A percentile compares a stretch with the other conserved stretches of the same genome.
Conservation (phyloP, 2,797 vertebrate species). For the Fistularia commersonii region DNA sequence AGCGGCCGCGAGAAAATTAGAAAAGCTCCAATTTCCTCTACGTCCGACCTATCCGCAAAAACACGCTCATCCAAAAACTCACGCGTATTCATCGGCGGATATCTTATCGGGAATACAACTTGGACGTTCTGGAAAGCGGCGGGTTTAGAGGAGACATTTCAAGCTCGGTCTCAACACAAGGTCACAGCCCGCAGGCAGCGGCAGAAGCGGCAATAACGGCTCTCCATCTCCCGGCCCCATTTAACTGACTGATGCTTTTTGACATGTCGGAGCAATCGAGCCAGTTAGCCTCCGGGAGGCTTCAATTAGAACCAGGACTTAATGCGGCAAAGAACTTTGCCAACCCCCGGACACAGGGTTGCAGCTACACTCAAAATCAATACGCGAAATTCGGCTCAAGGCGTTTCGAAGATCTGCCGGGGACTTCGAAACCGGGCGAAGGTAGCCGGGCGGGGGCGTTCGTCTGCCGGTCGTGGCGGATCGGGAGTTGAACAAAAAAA, state of each 20-base stretch:
- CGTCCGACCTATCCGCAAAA: background rate
- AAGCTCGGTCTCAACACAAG: conserved; percentile 64
- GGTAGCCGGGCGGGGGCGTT: too few relatives aligned
- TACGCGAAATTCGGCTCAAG: conserved; percentile 49
- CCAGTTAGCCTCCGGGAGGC: conserved; percentile 70
- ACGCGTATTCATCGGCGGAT: conserved; percentile 1
- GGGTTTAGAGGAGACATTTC: conserved; percentile 49
- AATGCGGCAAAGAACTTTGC: conserved; percentile 68
- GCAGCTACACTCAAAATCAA: conserved; percentile 57
- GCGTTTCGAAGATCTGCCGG: background rate
- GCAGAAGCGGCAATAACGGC: conserved; percentile 57
- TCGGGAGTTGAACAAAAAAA: too few relatives aligned
- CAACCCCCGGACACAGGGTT: conserved; percentile 40
- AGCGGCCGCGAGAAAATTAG: too few relatives aligned
- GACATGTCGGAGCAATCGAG: conserved; percentile 69
- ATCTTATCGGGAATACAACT: conserved; percentile 30
- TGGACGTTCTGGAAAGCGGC: conserved; percentile 23
- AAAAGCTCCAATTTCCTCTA: too few relatives aligned
- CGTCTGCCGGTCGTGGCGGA: too few relatives aligned
- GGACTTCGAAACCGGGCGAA: too few relatives aligned
- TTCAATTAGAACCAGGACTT: conserved; percentile 74
- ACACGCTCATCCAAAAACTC: background rate
- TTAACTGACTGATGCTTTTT: conserved; percentile 79
- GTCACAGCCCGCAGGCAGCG: conserved; percentile 65
- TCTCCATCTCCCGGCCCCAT: conserved; percentile 68